Conservation (phyloP, 2,888 invertebrate genomes). For the Gerris lacustris region DNA sequence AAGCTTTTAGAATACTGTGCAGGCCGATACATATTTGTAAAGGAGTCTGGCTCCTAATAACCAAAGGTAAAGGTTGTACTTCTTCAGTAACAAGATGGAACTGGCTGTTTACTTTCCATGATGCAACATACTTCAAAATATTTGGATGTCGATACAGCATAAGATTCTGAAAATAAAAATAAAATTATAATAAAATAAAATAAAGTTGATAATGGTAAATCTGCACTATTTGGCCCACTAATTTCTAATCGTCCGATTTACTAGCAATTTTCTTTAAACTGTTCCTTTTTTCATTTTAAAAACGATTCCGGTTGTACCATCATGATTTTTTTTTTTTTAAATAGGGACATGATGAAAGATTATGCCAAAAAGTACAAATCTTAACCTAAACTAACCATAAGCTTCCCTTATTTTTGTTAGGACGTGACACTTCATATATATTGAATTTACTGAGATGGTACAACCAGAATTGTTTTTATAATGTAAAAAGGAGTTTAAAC, state of each 20-base stretch:
- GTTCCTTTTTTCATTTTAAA: no score
- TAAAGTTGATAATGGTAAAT: slow-evolving; percentile 8
- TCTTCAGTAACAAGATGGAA: slow-evolving; percentile 65
- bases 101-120: slow-evolving; percentile 64
- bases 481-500: no score
- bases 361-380: neutral
- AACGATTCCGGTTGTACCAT: neutral
- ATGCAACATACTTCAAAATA: slow-evolving; percentile 67
- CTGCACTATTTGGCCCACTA: no score
- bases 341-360: no score
- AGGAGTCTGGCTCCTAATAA: slow-evolving; percentile 52
- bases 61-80: slow-evolving; percentile 59
- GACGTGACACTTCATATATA: no score
- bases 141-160: slow-evolving; percentile 77
- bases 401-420: no score
- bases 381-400: no score
- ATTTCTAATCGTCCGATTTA: no score
- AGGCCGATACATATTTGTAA: slow-evolving; percentile 76
- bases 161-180: slow-evolving; percentile 55
- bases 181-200: slow-evolving; percentile 19
- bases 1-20: slow-evolving; percentile 63
- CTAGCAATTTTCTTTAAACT: no score
- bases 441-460: no score
- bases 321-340: no score
- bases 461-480: no score